Evolutionary conservation across 2,888 invertebrate genomes (phyloP), one percentile per base, ranked within the genome.

Genomic region (Acanthosepion esculentum): DNA sequence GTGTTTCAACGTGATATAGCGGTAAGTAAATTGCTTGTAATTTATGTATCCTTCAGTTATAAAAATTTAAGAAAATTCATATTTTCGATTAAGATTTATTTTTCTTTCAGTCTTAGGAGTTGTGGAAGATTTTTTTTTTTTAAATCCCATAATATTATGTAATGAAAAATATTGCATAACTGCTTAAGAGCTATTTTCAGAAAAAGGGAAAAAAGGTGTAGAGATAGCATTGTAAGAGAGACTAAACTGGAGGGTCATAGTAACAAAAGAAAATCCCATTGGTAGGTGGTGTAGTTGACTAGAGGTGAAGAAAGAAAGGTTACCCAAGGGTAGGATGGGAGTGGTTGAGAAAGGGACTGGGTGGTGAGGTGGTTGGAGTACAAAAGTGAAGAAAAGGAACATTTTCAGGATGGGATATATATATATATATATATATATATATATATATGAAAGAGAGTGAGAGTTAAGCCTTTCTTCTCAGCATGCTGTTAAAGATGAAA

Each of bases 271-370:
- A 78, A 78, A 78, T 33, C 78, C n/a, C 78, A 78, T n/a, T 33
- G n/a, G 5, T 78, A 15, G 20, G 78, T 3, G 23, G 41, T n/a
- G 18, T 26, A 91, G 91, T 15, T 23, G 55, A 53, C 18, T 59
- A 78, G 94, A 48, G 48, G 55, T 41, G n/a, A 26, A 94, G 94
- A 91, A n/a, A 94, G 48, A 53, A 41, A 94, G 26, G 41, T 33
- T 50, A 53, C 7, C 26, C 26, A 48, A 53, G 48, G 55, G 91
- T 7, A 0, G 91, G 91, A 48, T 3, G 23, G 91, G 48, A 91
- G 55, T 26, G 10, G 94, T 26, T 26, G 48, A 41, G 26, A 29
- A n/a, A 48, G 92, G 33, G 59, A 26, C 92, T 48, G 26, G 48
- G 48, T 23, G 48, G 20, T 48, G 48, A 15, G 0, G 5, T 33